Evolutionary conservation across 2,888 invertebrate species (phyloP).

Genomic region (Cynaeus angustus): DNA sequence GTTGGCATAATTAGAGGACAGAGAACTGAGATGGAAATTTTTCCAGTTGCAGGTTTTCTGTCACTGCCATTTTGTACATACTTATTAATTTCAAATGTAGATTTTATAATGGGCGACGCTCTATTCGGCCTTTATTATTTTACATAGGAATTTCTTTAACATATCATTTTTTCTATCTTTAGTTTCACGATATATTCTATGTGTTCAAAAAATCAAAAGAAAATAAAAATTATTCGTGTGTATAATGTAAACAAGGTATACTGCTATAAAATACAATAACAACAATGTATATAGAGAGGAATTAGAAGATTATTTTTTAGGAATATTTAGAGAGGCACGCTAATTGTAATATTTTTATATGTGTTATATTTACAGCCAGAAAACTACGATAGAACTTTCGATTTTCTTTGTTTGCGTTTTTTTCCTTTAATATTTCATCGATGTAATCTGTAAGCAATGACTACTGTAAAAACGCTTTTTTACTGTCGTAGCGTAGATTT

Average conservation of each 20-base stretch:
- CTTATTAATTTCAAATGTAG: not conserved
- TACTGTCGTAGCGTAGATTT: not conserved
- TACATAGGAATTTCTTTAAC: not conserved
- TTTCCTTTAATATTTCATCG: not conserved
- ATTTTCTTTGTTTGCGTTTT: not conserved
- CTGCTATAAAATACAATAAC: slow-evolving; percentile 58
- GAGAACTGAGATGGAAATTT: too few species aligned
- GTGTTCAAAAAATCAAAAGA: slow-evolving; percentile 49
- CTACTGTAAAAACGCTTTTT: slow-evolving; percentile 1
- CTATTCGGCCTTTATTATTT: slow-evolving; percentile 40
- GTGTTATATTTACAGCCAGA: slow-evolving; percentile 40
- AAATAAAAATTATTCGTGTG: slow-evolving; percentile 40
- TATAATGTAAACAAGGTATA: slow-evolving; percentile 51
- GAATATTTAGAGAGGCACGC: slow-evolving; percentile 51
- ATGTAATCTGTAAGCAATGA: not conserved
- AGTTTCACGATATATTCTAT: slow-evolving; percentile 36
- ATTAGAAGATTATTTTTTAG: slow-evolving; percentile 44
- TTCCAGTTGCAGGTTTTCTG: not conserved
- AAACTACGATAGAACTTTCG: not conserved
- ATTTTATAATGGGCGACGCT: slow-evolving; percentile 22
- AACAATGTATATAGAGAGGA: slow-evolving; percentile 54
- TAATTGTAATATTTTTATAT: slow-evolving; percentile 52
- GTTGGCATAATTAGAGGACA: not conserved
- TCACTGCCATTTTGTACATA: slow-evolving; percentile 17
- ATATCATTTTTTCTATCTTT: slow-evolving; percentile 2